These are phyloP conservation scores for Bombus polaris DNA, from an alignment of 1,140 invertebrate genomes.

Conservation along the genomic window DNA sequence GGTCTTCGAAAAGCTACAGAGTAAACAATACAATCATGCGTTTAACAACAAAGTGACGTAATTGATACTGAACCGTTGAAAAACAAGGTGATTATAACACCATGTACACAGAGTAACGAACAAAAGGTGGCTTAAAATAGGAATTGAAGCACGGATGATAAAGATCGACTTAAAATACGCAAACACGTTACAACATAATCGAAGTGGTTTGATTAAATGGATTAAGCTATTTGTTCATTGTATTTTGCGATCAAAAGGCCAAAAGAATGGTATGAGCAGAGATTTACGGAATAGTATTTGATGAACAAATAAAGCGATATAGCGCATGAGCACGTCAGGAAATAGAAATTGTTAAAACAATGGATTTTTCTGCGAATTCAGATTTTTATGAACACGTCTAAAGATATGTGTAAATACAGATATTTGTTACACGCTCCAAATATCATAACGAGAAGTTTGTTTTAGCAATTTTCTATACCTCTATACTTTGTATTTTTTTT, in stretches of 20 bases:
- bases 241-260: conserved; percentile 1
- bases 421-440: background rate
- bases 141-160: background rate
- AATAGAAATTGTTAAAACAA: background rate
- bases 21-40: background rate
- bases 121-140: background rate
- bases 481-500: too few relatives aligned
- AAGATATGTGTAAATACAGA: background rate
- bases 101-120: too few relatives aligned
- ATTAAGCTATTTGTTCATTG: background rate
- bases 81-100: background rate
- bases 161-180: background rate
- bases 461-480: background rate
- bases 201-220: conserved; percentile 27
- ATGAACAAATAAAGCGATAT: background rate
- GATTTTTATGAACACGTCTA: too few relatives aligned
- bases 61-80: background rate
- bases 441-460: background rate
- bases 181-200: background rate
- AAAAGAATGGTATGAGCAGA: too few relatives aligned
- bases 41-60: too few relatives aligned
- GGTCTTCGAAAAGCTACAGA: background rate
- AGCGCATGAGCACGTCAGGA: background rate
- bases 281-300: background rate
- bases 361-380: too few relatives aligned